Conservation (phyloP, 2,888 invertebrate species). For the Coremacera marginata region DNA sequence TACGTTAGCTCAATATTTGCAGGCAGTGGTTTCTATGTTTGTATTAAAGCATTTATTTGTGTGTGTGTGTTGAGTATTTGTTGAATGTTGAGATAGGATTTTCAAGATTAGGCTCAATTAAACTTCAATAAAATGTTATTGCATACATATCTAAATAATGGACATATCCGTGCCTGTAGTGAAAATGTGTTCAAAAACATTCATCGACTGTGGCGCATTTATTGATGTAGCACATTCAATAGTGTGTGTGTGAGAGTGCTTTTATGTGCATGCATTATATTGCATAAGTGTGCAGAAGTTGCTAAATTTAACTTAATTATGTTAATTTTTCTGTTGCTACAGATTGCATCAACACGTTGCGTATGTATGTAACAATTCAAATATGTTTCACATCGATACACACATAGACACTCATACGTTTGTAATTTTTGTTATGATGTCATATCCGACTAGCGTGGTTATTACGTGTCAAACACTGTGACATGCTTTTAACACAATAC, state of each 20-base stretch:
- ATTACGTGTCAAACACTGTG: no score
- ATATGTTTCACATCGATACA: background rate
- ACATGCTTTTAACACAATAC: background rate
- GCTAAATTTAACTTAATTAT: constrained; percentile 32
- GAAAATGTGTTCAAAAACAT: background rate
- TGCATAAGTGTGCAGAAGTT: constrained; percentile 5
- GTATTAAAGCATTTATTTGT: background rate
- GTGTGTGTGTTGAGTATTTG: constrained; percentile 39
- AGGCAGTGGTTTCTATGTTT: background rate
- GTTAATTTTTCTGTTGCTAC: constrained; percentile 10
- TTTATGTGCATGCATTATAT: constrained; percentile 13
- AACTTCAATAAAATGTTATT: constrained; percentile 15
- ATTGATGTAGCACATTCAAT: background rate
- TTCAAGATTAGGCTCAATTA: background rate
- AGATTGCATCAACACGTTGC: constrained; percentile 11
- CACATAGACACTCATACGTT: background rate
- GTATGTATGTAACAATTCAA: background rate
- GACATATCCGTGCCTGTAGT: background rate
- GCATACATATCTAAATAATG: constrained; percentile 12
- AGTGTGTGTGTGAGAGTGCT: background rate
- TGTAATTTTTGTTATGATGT: no score
- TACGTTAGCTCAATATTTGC: background rate
- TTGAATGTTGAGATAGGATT: constrained; percentile 29
- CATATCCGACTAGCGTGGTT: no score
- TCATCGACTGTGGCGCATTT: background rate